phyloP scores from a whole-genome alignment of 2,113 vertebrate genomes.

The Anolis sagrei region DNA sequence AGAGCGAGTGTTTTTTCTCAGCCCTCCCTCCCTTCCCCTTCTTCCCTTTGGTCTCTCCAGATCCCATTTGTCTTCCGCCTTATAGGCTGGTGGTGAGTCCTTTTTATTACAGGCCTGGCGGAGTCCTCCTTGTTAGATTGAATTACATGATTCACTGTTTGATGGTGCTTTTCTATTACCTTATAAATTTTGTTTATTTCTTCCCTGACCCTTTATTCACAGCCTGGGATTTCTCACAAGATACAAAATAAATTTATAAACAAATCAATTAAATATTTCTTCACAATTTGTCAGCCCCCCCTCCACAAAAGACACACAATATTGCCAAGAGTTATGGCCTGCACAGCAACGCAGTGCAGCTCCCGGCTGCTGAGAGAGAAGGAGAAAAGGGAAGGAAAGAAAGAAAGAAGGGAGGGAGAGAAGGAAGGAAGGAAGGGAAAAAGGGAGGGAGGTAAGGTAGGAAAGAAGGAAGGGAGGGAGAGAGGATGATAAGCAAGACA shows the following conservation, averaged over 20 bases:
- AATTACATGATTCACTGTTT: constrained; percentile 65
- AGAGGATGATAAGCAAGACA: too few species aligned
- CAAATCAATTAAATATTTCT: constrained; percentile 69
- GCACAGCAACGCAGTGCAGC: constrained; percentile 5
- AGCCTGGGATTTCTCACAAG: constrained; percentile 61
- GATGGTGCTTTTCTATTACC: constrained; percentile 65
- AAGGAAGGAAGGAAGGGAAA: background rate
- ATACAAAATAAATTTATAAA: constrained; percentile 67
- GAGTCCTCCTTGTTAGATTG: constrained; percentile 53
- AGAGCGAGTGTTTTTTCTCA: background rate
- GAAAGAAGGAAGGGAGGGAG: background rate
- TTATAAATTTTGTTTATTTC: constrained; percentile 67
- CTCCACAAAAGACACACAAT: constrained; percentile 59
- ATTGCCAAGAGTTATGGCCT: constrained; percentile 47
- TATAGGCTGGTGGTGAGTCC: constrained; percentile 45
- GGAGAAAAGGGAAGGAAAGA: background rate
- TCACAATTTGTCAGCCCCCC: constrained; percentile 61
- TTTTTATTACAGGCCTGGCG: constrained; percentile 48
- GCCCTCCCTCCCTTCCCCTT: background rate
- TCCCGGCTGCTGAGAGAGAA: background rate
- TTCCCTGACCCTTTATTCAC: constrained; percentile 63
- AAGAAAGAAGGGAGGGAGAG: too few species aligned
- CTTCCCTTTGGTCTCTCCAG: constrained; percentile 16
- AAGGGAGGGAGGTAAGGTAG: too few species aligned
- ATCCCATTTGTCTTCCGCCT: constrained; percentile 47